Base-by-base conservation (phyloP, 2,113 vertebrate species). In the Micromys minutus region DNA sequence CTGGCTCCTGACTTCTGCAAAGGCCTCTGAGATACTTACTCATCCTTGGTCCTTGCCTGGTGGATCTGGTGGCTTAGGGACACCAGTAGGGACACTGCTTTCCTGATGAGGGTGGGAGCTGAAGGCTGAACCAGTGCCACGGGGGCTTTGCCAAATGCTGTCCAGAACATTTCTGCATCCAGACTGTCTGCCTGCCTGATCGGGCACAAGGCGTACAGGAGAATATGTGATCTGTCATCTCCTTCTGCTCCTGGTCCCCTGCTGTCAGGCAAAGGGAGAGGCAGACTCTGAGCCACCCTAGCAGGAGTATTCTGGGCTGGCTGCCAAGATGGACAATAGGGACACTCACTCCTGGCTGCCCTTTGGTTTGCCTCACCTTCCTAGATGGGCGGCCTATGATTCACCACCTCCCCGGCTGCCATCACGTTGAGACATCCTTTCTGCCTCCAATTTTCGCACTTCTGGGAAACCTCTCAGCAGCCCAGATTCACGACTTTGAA, bases 401-500 rank as follows among this genome's bases (percentile, higher is more conserved):
- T 67, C 93, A n/a, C 2, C n/a, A 36, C 61, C 22, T 63, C 12
- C 13, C 21, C 1, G 0, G 22, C 52, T 50, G 69, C n/a, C 21
- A 2, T 7, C 50, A 11, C 22, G 1, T 39, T 42, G 65, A 24
- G 29, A 26, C 39, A 31, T 50, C 69, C 36, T 42, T 29, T 26
- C 83, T 59, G 65, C 5, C 81, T 67, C 55, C 2, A 2, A 1
- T 16, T 63, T 85, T 17, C 11, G 45, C 59, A 8, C n/a, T 52
- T 72, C 74, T 52, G n/a, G 90, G n/a, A 72, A 80, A 24, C 83
- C 80, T 61, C 71, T 31, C 77, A 0, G 42, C 77, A 72, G 24
- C 72, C 93, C 10, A 3, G 13, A 50, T 34, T 61, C 61, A 59
- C 15, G 65, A 80, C 92, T 89, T 81, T 65, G 95, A 96, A 91